Evolutionary conservation across 2,888 invertebrate genomes (phyloP).

Genomic region (Spialia ferax): DNA sequence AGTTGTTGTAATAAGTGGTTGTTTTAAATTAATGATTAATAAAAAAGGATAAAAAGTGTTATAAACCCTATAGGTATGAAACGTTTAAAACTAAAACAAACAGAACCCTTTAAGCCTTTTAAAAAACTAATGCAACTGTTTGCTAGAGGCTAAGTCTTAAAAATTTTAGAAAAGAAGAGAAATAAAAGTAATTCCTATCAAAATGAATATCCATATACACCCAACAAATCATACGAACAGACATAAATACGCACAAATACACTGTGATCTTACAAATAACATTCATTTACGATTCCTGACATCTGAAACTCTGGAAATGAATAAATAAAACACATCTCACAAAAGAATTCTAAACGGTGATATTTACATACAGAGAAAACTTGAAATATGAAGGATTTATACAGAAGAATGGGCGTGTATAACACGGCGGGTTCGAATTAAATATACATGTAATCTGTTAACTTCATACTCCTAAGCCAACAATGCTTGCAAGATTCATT

Average conservation of each 20-base stretch:
- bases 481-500: constrained; percentile 55
- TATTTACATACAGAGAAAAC: constrained; percentile 45
- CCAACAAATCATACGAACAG: background rate
- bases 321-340: constrained; percentile 28
- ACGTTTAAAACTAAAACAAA: no score
- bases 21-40: no score
- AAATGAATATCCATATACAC: no score
- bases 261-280: background rate
- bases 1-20: background rate
- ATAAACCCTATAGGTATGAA: no score
- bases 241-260: background rate
- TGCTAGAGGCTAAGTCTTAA: no score
- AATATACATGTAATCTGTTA: constrained; percentile 65
- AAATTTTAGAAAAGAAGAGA: no score
- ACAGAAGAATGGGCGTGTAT: constrained; percentile 45
- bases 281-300: constrained; percentile 1
- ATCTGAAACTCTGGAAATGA: constrained; percentile 3
- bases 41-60: no score
- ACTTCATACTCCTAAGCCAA: constrained; percentile 55
- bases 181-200: no score
- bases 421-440: constrained; percentile 52
- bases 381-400: constrained; percentile 56
- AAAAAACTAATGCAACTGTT: no score
- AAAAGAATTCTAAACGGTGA: constrained; percentile 36
- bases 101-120: no score